Evolutionary conservation across 2,113 vertebrate genomes (phyloP), one percentile per base, ranked within the genome.

Genomic region (Micronycteris hirsuta): DNA sequence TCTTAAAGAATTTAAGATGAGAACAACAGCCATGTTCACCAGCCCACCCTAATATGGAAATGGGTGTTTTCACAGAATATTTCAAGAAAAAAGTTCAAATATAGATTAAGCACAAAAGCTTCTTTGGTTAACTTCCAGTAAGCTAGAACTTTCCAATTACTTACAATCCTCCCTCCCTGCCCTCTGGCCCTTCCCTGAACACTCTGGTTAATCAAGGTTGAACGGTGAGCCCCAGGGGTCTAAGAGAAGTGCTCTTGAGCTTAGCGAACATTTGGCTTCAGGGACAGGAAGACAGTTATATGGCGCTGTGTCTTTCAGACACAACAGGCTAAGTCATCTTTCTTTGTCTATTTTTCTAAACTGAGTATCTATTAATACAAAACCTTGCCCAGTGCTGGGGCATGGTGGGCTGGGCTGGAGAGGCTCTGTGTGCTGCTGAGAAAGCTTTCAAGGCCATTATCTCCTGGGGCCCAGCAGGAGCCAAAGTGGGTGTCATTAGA

Each of bases 361-460:
- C 22, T 3, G 33, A 84, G 31, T 71, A n/a, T 87, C 87, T 96
- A n/a, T 94, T 96, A 89, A 93, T 63, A 95, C n/a, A 93, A 94
- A 96, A 58, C 77, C 83, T 84, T 67, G 49, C 28, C 81, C 61
- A 19, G 28, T 65, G 36, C 93, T 73, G 77, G 54, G 86, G 54
- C 83, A 26, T 20, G 17, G 78, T 80, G 86, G 86, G 78, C 84
- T 86, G 56, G 47, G 38, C 61, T 45, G 78, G 68, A 95, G 91
- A 93, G 74, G 45, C 84, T 93, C 41, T 4, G 1, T 7, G 31
- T 24, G 49, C 78, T 16, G 93, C 71, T 20, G 88, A 86, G 96
- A 97, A 94, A 97, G 97, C 95, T 95, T 98, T 97, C 41, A 36
- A 91, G 41, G 68, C 96, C 97, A 98, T 98, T 98, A 97, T 96